These are phyloP conservation scores for Patella ulyssiponensis DNA, from an alignment of 2,888 invertebrate genomes.

Conservation along the genomic window DNA sequence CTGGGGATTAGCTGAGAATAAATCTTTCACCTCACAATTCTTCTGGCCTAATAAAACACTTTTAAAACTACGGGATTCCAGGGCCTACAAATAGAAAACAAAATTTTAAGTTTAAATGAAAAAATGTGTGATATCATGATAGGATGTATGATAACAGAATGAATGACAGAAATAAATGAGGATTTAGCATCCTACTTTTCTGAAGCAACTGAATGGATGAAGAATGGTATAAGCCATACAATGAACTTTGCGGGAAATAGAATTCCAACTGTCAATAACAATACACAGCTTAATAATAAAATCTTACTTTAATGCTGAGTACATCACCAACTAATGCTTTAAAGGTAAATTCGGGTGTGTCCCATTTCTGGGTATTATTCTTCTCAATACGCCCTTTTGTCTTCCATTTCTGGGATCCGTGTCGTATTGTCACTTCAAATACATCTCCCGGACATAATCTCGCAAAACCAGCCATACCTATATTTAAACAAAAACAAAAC, in stretches of 20 bases:
- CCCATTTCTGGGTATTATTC: constrained; percentile 75
- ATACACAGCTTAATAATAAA: background rate
- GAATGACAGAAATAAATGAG: no score
- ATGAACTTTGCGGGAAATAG: no score
- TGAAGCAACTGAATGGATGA: no score
- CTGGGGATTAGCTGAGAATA: constrained; percentile 76
- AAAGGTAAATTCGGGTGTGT: constrained; percentile 69
- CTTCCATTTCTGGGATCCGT: constrained; percentile 77
- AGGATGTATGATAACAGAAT: background rate
- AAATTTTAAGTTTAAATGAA: background rate
- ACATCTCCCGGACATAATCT: constrained; percentile 76
- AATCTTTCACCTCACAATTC: constrained; percentile 76
- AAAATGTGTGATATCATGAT: background rate
- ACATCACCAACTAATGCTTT: constrained; percentile 74
- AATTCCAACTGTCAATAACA: no score
- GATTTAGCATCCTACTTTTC: no score
- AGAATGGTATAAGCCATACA: no score
- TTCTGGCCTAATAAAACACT: constrained; percentile 74
- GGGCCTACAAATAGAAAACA: constrained; percentile 61
- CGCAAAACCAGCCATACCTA: constrained; percentile 77
- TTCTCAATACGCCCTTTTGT: constrained; percentile 74
- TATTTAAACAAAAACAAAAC: constrained; percentile 1
- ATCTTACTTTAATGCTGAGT: constrained; percentile 74
- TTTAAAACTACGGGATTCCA: constrained; percentile 72
- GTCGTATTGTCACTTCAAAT: constrained; percentile 76